Base-by-base conservation (phyloP, 1,140 invertebrate species). In the Aleiodes sp. region DNA sequence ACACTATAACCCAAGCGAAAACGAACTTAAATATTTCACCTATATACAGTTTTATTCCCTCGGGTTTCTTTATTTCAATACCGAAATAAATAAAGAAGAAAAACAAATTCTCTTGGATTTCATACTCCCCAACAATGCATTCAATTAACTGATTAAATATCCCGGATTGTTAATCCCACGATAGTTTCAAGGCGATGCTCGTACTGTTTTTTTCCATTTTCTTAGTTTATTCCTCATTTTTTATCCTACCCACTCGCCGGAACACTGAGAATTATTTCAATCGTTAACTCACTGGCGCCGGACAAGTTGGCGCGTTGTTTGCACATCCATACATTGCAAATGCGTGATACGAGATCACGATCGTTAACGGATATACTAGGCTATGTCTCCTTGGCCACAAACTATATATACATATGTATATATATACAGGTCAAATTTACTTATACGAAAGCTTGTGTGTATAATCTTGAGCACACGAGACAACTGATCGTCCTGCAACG, bases 401-500 rank as follows among this genome's bases (percentile, higher is more conserved):
- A 52, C 46, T 52, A 24, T 52, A 52, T 24, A 21, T 24, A 52
- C 16, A 52, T 21, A 21, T 24, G 21, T 52, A n/a, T n/a, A n/a
- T n/a, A n/a, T n/a, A n/a, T n/a, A n/a, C n/a, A n/a, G n/a, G n/a
- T 9, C 46, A 52, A 24, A 21, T 52, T 24, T 52, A 52, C 46
- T 21, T 26, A 52, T 43, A 43, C 26, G n/a, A n/a, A 52, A 52
- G 19, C 46, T 24, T 21, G 12, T 52, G 46, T 52, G 46, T 52
- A 52, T 7, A 6, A 12, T 52, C 46, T n/a, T n/a, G n/a, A 24
- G 19, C 46, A 16, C 16, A 52, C 46, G 46, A 52, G 1, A 21
- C 26, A 52, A 52, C 46, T 52, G 46, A 52, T 52, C 46, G 46
- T 52, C 46, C 46, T 52, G 21, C 46, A n/a, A 52, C 46, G 46